Conservation (phyloP, 2,113 vertebrate species). For the Notechis scutatus region DNA sequence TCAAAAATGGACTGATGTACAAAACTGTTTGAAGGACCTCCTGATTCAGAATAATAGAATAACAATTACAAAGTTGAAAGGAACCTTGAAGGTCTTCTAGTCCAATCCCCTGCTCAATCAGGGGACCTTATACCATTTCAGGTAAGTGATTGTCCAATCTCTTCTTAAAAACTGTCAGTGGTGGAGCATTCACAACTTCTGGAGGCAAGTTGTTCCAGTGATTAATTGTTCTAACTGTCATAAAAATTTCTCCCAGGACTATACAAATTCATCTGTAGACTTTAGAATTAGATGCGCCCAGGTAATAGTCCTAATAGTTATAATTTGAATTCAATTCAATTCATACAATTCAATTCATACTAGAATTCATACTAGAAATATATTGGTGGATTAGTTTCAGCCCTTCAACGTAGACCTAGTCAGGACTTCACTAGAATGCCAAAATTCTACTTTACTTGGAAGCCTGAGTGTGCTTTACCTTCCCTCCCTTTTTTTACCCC, state of each 20-base stretch:
- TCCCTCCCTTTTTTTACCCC: neutral
- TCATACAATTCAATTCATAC: neutral
- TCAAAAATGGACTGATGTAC: neutral
- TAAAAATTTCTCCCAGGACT: no score
- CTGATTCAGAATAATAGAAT: no score
- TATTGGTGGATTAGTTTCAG: neutral
- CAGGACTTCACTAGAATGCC: neutral
- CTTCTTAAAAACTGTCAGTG: no score
- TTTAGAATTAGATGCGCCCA: neutral
- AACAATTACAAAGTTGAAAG: no score
- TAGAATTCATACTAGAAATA: neutral
- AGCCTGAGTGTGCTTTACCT: neutral
- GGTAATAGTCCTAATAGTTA: neutral
- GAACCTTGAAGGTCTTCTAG: no score
- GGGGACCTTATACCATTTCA: no score
- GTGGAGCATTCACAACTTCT: no score
- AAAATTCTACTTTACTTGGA: neutral
- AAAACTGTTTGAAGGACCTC: neutral
- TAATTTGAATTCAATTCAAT: neutral
- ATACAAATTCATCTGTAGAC: neutral
- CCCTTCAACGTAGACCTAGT: neutral
- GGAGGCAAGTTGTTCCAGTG: no score
- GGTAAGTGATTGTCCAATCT: no score
- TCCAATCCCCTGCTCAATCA: no score
- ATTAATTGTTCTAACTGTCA: no score